phyloP scores from a whole-genome alignment of 1,140 invertebrate species.

The Melitaea cinxia region DNA sequence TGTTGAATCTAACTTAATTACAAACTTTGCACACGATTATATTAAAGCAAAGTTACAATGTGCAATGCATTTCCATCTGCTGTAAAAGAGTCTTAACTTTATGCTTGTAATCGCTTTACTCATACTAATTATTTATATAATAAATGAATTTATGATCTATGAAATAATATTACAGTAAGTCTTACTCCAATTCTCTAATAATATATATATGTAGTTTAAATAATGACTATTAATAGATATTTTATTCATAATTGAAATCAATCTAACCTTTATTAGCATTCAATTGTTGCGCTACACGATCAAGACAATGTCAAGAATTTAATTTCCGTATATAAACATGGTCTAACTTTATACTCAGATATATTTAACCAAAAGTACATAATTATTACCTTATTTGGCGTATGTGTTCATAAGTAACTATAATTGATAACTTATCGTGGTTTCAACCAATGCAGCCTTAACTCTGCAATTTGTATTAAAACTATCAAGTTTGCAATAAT shows the following conservation, averaged over 20 bases:
- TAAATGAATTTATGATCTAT: too few species aligned
- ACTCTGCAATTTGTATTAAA: conserved; percentile 4
- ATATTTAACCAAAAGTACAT: conserved; percentile 6
- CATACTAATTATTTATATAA: too few species aligned
- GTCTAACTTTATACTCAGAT: neutral
- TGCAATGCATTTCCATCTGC: too few species aligned
- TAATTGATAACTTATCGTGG: conserved; percentile 5
- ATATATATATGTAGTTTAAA: neutral
- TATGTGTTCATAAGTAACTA: conserved; percentile 2
- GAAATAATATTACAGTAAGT: neutral
- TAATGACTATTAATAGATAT: conserved; percentile 5
- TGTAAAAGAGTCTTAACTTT: too few species aligned
- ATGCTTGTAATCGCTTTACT: too few species aligned
- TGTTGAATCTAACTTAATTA: too few species aligned
- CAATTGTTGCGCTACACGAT: neutral
- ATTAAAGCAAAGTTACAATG: too few species aligned
- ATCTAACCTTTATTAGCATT: conserved; percentile 23
- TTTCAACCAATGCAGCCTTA: neutral
- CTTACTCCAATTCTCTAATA: neutral
- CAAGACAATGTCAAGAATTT: conserved; percentile 25
- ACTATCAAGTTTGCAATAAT: neutral
- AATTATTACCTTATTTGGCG: neutral
- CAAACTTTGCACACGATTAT: too few species aligned
- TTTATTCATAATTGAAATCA: conserved; percentile 1
- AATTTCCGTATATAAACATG: conserved; percentile 26